These are phyloP conservation scores for Pomacea canaliculata DNA, from an alignment of 2,888 invertebrate species.

Conservation along the genomic window DNA sequence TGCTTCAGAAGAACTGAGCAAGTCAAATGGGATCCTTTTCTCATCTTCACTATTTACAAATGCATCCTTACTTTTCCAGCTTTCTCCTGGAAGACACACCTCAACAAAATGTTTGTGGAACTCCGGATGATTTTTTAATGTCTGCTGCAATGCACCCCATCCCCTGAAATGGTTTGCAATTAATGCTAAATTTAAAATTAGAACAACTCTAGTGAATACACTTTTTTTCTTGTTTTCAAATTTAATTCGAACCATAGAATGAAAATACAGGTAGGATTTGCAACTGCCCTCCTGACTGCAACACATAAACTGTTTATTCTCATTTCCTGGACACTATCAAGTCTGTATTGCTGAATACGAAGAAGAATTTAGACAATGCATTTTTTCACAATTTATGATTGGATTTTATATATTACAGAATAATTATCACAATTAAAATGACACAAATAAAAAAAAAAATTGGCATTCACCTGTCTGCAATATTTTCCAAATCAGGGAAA, in stretches of 20 bases:
- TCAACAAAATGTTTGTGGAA: conserved; percentile 93
- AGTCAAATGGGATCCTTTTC: conserved; percentile 89
- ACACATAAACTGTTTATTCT: no score
- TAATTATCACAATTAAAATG: no score
- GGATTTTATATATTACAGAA: background rate
- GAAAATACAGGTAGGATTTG: no score
- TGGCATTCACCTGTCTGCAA: conserved; percentile 75
- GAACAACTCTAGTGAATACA: no score
- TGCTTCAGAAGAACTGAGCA: conserved; percentile 90
- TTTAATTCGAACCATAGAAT: no score
- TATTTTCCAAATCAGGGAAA: conserved; percentile 81
- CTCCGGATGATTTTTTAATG: conserved; percentile 90
- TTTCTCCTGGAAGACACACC: conserved; percentile 81
- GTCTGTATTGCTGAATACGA: no score
- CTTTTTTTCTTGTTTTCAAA: no score
- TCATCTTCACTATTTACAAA: conserved; percentile 77
- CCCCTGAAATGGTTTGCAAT: conserved; percentile 75
- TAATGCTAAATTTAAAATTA: background rate
- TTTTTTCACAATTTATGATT: background rate
- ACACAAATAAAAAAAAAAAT: background rate
- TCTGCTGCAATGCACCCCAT: conserved; percentile 89
- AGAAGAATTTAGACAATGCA: no score
- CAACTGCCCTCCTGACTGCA: no score
- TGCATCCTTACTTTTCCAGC: conserved; percentile 82
- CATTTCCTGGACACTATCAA: no score